Conservation (phyloP, 2,888 invertebrate genomes). For the Drosophila recens region DNA sequence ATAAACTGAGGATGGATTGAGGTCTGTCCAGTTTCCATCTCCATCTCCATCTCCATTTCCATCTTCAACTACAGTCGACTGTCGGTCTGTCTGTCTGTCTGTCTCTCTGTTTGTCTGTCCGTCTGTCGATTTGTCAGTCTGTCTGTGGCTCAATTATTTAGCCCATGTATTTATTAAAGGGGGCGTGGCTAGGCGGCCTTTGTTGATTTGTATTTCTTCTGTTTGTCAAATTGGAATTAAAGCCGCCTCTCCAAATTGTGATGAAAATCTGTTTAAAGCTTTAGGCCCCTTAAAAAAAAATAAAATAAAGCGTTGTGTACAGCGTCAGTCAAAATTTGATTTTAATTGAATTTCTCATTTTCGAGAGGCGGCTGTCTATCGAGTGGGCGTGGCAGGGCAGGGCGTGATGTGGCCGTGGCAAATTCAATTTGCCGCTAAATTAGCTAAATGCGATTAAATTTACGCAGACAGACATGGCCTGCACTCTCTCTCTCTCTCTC, state of each 20-base stretch:
- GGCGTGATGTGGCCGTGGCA: constrained; percentile 48
- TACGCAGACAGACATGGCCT: constrained; percentile 37
- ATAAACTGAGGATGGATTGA: constrained; percentile 3
- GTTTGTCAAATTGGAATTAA: constrained; percentile 54
- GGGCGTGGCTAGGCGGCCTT: constrained; percentile 8
- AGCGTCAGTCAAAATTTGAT: constrained; percentile 66
- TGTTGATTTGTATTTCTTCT: constrained; percentile 40
- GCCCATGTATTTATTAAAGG: constrained; percentile 56
- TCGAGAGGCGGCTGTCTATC: constrained; percentile 34
- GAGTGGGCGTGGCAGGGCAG: constrained; percentile 30
- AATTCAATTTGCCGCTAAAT: constrained; percentile 78
- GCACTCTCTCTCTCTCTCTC: not conserved
- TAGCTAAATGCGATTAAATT: constrained; percentile 78
- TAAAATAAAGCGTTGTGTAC: constrained; percentile 23
- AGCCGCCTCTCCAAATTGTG: constrained; percentile 36
- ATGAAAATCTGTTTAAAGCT: constrained; percentile 62
- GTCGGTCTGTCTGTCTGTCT: constrained; percentile 1
- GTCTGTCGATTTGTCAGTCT: not conserved
- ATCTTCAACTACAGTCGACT: not conserved
- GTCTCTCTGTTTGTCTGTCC: not conserved
- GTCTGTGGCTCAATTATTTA: constrained; percentile 67
- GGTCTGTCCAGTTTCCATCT: constrained; percentile 9
- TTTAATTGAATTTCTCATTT: constrained; percentile 78
- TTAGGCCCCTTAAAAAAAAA: constrained; percentile 4
- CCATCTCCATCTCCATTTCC: not conserved